phyloP scores from a whole-genome alignment of 2,113 vertebrate species.

The Plectropomus leopardus region DNA sequence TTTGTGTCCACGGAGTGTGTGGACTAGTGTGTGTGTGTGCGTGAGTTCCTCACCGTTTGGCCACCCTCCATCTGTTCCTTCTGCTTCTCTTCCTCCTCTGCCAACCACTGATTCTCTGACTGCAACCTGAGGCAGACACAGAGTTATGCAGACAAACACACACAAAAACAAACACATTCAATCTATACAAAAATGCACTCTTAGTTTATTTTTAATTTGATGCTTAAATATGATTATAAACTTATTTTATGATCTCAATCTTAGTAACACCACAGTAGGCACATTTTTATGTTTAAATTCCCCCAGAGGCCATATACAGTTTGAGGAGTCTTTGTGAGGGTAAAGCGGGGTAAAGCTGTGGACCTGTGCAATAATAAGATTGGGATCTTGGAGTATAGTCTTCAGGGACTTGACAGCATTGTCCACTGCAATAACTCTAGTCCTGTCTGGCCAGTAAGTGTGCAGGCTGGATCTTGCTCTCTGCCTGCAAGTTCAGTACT shows the following conservation, averaged over 20 bases:
- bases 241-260: background rate
- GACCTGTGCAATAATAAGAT: constrained; percentile 35
- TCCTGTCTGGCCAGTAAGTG: background rate
- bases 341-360: background rate
- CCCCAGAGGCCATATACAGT: background rate
- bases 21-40: constrained; percentile 7
- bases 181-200: background rate
- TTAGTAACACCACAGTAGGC: background rate
- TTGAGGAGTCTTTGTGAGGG: background rate
- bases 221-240: background rate
- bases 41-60: constrained; percentile 57
- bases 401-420: constrained; percentile 29
- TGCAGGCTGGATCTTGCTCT: background rate
- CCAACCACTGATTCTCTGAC: constrained; percentile 61
- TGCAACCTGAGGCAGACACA: constrained; percentile 65
- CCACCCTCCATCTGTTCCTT: constrained; percentile 61
- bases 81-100: constrained; percentile 62
- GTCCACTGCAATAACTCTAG: constrained; percentile 9
- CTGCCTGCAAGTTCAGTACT: background rate
- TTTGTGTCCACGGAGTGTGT: constrained; percentile 43
- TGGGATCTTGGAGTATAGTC: constrained; percentile 1
- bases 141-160: background rate
- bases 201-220: constrained; percentile 6
- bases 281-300: background rate
- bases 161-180: constrained; percentile 25